A percentile compares a stretch with the other conserved stretches of the same genome.
phyloP scores from a whole-genome alignment of 2,113 vertebrate species.

The Balaeniceps rex region DNA sequence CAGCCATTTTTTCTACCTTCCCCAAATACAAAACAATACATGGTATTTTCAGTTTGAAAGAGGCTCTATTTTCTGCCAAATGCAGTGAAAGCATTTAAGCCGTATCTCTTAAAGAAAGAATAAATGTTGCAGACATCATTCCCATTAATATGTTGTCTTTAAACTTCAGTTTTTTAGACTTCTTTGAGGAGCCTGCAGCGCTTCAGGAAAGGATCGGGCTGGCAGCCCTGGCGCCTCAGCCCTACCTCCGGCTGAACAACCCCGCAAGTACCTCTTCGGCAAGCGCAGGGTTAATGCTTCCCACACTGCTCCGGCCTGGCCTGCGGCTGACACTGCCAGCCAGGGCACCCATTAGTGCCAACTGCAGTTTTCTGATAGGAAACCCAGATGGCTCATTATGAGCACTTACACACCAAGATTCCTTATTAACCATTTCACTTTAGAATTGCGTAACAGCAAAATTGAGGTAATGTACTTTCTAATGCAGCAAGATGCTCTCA shows the following conservation, averaged over 20 bases:
- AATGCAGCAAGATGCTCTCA: not conserved
- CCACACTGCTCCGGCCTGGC: not conserved
- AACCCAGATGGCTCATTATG: not conserved
- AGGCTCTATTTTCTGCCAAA: not conserved
- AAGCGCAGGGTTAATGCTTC: rapidly evolving
- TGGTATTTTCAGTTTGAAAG: not conserved
- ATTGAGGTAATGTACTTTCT: not conserved
- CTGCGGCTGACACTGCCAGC: not conserved
- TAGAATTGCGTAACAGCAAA: not conserved
- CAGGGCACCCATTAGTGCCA: not conserved
- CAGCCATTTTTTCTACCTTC: not conserved
- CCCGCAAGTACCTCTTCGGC: rapidly evolving
- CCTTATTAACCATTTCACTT: not conserved
- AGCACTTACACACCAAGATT: not conserved
- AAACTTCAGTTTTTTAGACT: not conserved
- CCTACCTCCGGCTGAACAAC: not conserved
- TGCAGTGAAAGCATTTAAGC: not conserved
- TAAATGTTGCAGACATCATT: not conserved
- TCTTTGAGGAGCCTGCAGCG: not conserved
- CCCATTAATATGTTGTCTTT: not conserved
- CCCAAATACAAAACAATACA: not conserved
- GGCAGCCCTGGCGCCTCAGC: not conserved
- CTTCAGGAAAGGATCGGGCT: too few relatives aligned
- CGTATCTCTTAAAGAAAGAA: not conserved
- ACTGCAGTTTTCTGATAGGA: not conserved